Evolutionary conservation across 2,113 vertebrate genomes (phyloP).

Genomic region (Bothrops jararaca): DNA sequence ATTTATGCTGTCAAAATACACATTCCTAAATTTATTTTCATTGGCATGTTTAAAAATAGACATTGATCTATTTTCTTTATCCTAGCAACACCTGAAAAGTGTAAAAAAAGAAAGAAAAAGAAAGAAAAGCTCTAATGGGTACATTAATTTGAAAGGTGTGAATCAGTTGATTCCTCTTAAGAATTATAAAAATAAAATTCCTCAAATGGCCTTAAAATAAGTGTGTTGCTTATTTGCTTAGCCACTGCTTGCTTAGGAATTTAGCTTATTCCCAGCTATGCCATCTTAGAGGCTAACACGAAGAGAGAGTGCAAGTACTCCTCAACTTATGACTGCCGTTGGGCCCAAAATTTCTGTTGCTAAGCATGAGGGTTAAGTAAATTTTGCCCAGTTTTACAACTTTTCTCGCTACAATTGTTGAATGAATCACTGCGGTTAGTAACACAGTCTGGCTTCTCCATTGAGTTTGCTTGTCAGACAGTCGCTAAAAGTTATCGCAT

Average conservation of each 20-base stretch:
- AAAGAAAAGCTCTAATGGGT: not conserved
- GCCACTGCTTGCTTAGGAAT: not conserved
- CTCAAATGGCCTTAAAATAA: not conserved
- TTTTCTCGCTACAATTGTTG: not conserved
- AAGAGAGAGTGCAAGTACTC: not conserved
- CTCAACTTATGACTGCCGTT: fast-evolving
- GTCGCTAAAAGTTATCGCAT: not conserved
- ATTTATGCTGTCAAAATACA: not conserved
- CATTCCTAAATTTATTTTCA: not conserved
- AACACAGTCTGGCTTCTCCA: not conserved
- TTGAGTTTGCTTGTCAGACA: not conserved
- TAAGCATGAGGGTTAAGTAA: not conserved
- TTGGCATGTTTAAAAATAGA: not conserved
- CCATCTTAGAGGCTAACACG: not conserved
- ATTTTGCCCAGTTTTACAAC: not conserved
- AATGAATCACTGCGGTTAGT: too few relatives aligned
- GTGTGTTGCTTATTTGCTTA: not conserved
- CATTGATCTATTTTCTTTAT: not conserved
- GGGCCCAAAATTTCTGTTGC: not conserved
- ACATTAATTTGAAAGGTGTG: not conserved
- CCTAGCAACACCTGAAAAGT: not conserved
- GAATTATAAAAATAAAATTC: not conserved
- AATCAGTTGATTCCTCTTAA: not conserved
- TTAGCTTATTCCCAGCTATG: not conserved
- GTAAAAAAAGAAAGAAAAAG: not conserved